Base-by-base conservation (phyloP, 2,888 invertebrate species). In the Seira musarum region DNA sequence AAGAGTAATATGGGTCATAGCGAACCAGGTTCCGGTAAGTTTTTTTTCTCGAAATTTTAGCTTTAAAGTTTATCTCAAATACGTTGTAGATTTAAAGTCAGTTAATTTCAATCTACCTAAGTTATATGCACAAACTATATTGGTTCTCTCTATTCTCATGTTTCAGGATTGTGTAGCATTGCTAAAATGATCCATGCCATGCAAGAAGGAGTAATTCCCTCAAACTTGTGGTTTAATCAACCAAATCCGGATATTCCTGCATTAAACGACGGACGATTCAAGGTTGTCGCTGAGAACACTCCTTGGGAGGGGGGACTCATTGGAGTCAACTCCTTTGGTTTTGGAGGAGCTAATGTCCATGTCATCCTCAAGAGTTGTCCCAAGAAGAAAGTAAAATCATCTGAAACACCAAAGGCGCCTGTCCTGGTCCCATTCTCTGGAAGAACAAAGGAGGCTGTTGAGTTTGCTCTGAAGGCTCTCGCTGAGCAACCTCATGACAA, bases 1-100 rank as follows among this genome's bases (percentile, higher is more conserved):
- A 99, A 99, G 89, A 97, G 97, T 22, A 99, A 99, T 90, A 98
- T 99, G 97, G 99, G 99, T 0, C 99, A 99, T 89, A 94, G 98
- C 2, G 99, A 99, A 90, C 96, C 98, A 0, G 95, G 95, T 0
- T 95, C 96, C 63, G 82, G 76, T 24, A 57, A 57, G n/a, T 15
- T 13, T 57, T 17, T 57, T 57, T 46, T 46, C 46, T 46, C 13
- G 13, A 6, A 46, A 57, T 15, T 57, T 57, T 57, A 5, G 60
- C n/a, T 57, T 57, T 57, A 53, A 40, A 67, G 15, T 57, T 57
- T 70, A 46, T 40, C 40, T 8, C 13, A 8, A 40, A 40, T 40
- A 8, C 8, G 15, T 46, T 22, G 21, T 10, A n/a, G n/a, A n/a
- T n/a, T n/a, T n/a, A n/a, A n/a, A n/a, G n/a, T n/a, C n/a, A n/a